Evolutionary conservation across 1,140 invertebrate genomes (phyloP).

Genomic region (Plectrocnemia conspersa): DNA sequence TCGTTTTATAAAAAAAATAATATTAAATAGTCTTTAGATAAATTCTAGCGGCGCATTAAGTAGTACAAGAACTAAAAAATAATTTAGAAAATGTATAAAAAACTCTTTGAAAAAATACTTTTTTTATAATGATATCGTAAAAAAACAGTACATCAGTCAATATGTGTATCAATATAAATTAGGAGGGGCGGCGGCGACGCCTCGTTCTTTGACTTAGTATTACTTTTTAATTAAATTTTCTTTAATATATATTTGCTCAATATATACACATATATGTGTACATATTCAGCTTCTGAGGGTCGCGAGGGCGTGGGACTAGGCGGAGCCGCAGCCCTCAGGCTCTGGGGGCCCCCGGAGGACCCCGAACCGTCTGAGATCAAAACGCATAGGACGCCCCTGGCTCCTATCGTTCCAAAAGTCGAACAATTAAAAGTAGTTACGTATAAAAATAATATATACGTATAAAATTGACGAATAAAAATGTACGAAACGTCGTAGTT

Average conservation of each 20-base stretch:
- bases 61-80: constrained; percentile 27
- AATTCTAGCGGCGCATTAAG: constrained; percentile 14
- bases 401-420: background rate
- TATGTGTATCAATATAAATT: constrained; percentile 17
- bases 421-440: no score
- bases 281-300: constrained; percentile 25
- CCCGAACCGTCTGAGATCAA: constrained; percentile 29
- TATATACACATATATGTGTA: constrained; percentile 9
- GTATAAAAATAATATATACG: no score
- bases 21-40: background rate
- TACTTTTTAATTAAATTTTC: constrained; percentile 2
- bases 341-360: constrained; percentile 11
- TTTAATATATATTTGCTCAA: background rate
- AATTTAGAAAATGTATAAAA: constrained; percentile 32
- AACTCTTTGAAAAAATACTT: constrained; percentile 28
- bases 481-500: no score
- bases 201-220: constrained; percentile 13
- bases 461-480: no score
- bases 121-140: constrained; percentile 23
- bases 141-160: constrained; percentile 30
- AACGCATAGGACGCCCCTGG: constrained; percentile 21
- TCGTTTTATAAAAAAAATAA: background rate
- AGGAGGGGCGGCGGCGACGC: constrained; percentile 22
- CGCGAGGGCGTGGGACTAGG: constrained; percentile 27
- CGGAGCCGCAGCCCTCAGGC: no score